A percentile compares a stretch with the other conserved stretches of the same genome.
These are phyloP conservation scores for Conomelus anceps DNA, from an alignment of 2,888 invertebrate species.

Conservation along the genomic window DNA sequence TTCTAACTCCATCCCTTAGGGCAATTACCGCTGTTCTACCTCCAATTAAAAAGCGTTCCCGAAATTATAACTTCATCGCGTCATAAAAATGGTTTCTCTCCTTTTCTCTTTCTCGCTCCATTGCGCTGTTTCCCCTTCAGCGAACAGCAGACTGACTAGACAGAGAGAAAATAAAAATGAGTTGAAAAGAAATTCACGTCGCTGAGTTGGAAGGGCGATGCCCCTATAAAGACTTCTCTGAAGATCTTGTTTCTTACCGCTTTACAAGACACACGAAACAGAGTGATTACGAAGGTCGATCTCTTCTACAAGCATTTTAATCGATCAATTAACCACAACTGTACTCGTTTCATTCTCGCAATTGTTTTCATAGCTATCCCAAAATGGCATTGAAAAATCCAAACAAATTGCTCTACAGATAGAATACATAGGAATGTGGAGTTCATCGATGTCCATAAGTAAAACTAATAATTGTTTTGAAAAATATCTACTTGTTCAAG, in stretches of 20 bases:
- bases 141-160: no score
- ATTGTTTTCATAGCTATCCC: neutral
- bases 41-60: neutral
- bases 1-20: neutral
- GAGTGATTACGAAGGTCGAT: neutral
- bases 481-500: no score
- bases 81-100: neutral
- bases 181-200: neutral
- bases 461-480: no score
- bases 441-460: no score
- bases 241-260: neutral
- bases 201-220: neutral
- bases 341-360: neutral
- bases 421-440: no score
- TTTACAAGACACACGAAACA: neutral
- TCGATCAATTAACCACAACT: neutral
- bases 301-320: neutral
- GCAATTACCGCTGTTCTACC: neutral
- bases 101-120: neutral
- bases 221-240: neutral
- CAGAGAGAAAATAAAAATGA: neutral
- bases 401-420: neutral
- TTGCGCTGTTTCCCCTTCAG: neutral
- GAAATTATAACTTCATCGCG: constrained; percentile 10
- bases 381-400: neutral